phyloP scores from a whole-genome alignment of 2,888 invertebrate species.

The Acrobeloides nanus region DNA sequence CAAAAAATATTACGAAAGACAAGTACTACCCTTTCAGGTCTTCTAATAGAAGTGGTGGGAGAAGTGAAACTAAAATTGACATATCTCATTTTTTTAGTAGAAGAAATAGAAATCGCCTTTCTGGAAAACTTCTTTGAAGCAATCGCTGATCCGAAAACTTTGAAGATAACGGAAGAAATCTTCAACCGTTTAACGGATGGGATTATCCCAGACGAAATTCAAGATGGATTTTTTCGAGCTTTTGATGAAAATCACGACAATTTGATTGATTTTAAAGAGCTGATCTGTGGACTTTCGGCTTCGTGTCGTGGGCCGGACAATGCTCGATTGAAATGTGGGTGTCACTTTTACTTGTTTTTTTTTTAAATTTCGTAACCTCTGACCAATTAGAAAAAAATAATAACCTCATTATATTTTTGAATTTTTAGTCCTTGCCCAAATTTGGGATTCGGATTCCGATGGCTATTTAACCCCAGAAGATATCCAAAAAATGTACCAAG shows the following conservation, averaged over 20 bases:
- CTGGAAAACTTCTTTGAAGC: constrained; percentile 84
- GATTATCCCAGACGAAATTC: constrained; percentile 29
- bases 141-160: constrained; percentile 69
- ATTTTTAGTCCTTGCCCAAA: constrained; percentile 33
- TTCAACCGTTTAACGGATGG: constrained; percentile 52
- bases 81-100: constrained; percentile 62
- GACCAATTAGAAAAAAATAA: no score
- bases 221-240: constrained; percentile 63
- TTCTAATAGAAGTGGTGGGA: no score
- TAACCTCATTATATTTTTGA: neutral
- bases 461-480: constrained; percentile 29
- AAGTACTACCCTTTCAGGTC: no score
- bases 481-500: constrained; percentile 24
- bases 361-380: no score
- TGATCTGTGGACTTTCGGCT: constrained; percentile 86
- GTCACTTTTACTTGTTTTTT: neutral
- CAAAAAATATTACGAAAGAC: no score
- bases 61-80: no score
- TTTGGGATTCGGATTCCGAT: constrained; percentile 40
- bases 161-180: constrained; percentile 69
- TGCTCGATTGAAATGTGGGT: constrained; percentile 68
- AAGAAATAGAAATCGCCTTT: constrained; percentile 73
- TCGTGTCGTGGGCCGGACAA: constrained; percentile 80
- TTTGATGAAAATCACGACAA: constrained; percentile 86
- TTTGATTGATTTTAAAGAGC: constrained; percentile 86